A percentile compares a stretch with the other conserved stretches of the same genome.
Conservation (phyloP, 2,888 invertebrate species). For the Cactoblastis cactorum region DNA sequence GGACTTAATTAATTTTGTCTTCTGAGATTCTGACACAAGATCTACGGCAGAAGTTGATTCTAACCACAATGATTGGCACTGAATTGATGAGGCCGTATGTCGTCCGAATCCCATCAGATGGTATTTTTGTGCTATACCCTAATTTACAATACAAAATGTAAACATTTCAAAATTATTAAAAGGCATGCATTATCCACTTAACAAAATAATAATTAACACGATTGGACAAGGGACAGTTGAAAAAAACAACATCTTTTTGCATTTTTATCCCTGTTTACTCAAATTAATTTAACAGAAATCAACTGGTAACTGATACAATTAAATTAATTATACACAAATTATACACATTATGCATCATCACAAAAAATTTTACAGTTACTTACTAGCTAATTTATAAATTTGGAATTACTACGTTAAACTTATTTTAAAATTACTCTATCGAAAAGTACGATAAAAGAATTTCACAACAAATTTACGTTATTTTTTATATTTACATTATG, state of each 20-base stretch:
- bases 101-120: background rate
- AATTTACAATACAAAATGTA: constrained; percentile 50
- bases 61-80: background rate
- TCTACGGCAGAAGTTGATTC: background rate
- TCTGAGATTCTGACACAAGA: constrained; percentile 20
- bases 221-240: constrained; percentile 56
- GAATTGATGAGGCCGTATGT: background rate
- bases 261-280: constrained; percentile 72
- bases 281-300: constrained; percentile 71
- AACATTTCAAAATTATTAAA: constrained; percentile 30
- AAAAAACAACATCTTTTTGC: constrained; percentile 72
- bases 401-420: constrained; percentile 67
- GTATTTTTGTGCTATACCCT: constrained; percentile 57
- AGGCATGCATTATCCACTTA: constrained; percentile 37
- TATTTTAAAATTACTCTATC: constrained; percentile 71
- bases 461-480: constrained; percentile 71
- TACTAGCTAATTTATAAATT: constrained; percentile 61
- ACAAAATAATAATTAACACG: constrained; percentile 29
- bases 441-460: constrained; percentile 68
- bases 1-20: constrained; percentile 46
- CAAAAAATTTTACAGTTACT: constrained; percentile 59
- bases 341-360: constrained; percentile 67
- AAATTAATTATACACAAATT: constrained; percentile 72
- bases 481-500: constrained; percentile 68
- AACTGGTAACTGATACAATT: constrained; percentile 73